Evolutionary conservation across 2,888 invertebrate species (phyloP), one percentile per base, ranked within the genome.

Genomic region (Netelia virgata): DNA sequence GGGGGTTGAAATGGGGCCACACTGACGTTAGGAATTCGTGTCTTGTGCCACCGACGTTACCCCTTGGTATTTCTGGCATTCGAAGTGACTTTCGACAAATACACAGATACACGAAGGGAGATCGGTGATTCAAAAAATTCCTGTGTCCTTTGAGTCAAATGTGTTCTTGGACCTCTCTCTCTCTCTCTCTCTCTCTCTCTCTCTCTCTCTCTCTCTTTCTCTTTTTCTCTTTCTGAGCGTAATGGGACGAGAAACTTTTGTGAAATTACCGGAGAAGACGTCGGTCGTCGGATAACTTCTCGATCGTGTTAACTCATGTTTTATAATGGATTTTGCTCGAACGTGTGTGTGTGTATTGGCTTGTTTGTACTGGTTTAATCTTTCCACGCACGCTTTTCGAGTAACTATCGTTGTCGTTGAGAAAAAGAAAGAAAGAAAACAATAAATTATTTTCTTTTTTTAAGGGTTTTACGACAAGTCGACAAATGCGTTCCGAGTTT

Each of bases 271-370:
- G 47, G 23, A 5, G 14, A 41, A 41, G 14, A 20, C 28, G 18
- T 61, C 16, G 6, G 36, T 43, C 50, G n/a, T n/a, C n/a, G 16
- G 83, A 83, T 69, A 74, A 78, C 63, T 59, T 68, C 59, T 53
- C 82, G 85, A 89, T 89, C 90, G 88, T 87, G 89, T 90, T 88
- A 89, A 90, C 90, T 87, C 88, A 87, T 89, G 89, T 90, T 90
- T 90, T 88, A 88, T 91, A 90, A 91, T 90, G 91, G 91, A 90
- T 90, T 89, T 89, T 84, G 47, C 3, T 10, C 63, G n/a, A 57
- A 69, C 87, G 86, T 82, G 14, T 55, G 66, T 70, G 16, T 66
- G 68, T 87, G 88, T 82, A 36, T 43, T 41, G 70, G 64, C 64
- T 63, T 87, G 28, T 28, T 28, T 28, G 28, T 28, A 28, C 28